A percentile compares a stretch with the other conserved stretches of the same genome.
These are phyloP conservation scores for Congeria kusceri DNA, from an alignment of 2,888 invertebrate genomes.

Conservation along the genomic window DNA sequence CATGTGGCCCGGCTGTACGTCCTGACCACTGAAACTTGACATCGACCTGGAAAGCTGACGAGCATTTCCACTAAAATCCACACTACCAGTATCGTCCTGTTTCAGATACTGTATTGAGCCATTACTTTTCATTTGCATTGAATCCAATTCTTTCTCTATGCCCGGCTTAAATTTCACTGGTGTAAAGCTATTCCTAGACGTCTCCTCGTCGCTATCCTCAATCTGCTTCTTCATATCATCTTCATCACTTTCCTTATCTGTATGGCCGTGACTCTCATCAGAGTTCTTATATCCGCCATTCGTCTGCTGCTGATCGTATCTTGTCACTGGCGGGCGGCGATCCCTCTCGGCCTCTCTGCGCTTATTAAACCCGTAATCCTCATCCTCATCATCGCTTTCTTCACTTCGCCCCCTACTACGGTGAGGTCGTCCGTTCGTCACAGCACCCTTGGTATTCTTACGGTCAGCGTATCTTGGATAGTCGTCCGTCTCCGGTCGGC, in stretches of 20 bases:
- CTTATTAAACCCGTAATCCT: constrained; percentile 16
- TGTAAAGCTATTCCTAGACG: constrained; percentile 56
- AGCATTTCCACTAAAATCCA: constrained; percentile 49
- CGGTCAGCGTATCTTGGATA: constrained; percentile 44
- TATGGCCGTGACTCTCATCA: constrained; percentile 51
- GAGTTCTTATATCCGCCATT: constrained; percentile 59
- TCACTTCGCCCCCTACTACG: constrained; percentile 45
- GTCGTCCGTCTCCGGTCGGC: constrained; percentile 37
- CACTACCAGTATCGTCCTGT: constrained; percentile 60
- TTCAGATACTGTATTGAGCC: constrained; percentile 44
- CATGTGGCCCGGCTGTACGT: constrained; percentile 55
- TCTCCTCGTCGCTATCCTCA: constrained; percentile 65
- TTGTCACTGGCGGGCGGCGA: not conserved
- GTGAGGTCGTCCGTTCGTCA: constrained; percentile 19
- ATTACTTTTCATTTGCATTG: constrained; percentile 61
- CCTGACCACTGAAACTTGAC: constrained; percentile 74
- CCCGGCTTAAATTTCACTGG: constrained; percentile 64
- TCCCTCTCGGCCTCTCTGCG: constrained; percentile 2
- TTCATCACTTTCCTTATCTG: constrained; percentile 63
- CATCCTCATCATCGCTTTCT: constrained; percentile 54
- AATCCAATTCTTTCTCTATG: constrained; percentile 75
- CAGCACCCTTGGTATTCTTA: constrained; percentile 57
- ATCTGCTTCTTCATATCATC: constrained; percentile 40
- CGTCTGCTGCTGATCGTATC: constrained; percentile 28
- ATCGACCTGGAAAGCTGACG: constrained; percentile 65